Evolutionary conservation across 2,113 vertebrate species (phyloP).

Genomic region (Eurypyga helias): DNA sequence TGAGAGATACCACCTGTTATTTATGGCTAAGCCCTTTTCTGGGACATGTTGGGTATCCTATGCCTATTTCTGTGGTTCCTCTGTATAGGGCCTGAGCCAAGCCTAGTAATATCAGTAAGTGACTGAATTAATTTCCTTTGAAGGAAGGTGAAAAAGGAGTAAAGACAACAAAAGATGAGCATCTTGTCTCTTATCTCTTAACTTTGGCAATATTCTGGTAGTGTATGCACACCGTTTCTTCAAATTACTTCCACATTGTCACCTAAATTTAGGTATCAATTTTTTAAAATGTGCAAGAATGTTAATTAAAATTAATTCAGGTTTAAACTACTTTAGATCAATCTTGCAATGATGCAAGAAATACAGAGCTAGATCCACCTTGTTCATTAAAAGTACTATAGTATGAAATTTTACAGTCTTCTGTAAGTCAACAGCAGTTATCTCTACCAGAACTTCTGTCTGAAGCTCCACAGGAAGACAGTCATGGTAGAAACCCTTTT

Average conservation of each 20-base stretch:
- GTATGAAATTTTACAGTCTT: background rate
- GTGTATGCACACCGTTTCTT: background rate
- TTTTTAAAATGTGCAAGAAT: background rate
- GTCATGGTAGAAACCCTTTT: background rate
- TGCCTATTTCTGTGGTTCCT: background rate
- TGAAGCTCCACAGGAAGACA: background rate
- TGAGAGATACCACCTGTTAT: background rate
- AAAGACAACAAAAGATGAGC: background rate
- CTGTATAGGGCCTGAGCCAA: background rate
- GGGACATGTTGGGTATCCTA: background rate
- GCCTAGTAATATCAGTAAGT: background rate
- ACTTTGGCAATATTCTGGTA: background rate
- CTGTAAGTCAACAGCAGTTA: background rate
- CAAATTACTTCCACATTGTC: background rate
- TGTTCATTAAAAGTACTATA: background rate
- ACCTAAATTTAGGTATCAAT: background rate
- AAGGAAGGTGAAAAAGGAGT: background rate
- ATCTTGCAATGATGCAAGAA: background rate
- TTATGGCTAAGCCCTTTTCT: background rate
- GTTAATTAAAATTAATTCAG: background rate
- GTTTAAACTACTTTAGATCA: background rate
- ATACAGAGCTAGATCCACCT: background rate
- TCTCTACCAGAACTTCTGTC: background rate
- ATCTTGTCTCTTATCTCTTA: background rate
- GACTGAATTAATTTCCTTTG: background rate